A percentile compares a stretch with the other conserved stretches of the same genome.
These are phyloP conservation scores for Grus americana DNA, from an alignment of 2,113 vertebrate genomes.

Conservation along the genomic window DNA sequence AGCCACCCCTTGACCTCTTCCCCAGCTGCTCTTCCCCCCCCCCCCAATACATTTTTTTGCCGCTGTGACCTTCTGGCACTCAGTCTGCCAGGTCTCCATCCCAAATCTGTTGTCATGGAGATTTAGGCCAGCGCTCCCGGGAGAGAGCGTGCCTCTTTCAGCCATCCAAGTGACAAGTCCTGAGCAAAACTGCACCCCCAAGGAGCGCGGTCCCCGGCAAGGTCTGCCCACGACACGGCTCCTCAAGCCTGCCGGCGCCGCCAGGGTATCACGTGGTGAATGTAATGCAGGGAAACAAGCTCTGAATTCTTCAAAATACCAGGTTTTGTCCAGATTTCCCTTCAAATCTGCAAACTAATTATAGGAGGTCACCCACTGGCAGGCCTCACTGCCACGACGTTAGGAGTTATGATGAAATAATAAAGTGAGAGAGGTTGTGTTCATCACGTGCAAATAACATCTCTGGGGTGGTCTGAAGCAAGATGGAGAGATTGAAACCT, in stretches of 20 bases:
- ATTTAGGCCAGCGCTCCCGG: background rate
- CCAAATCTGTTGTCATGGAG: slow-evolving; percentile 18
- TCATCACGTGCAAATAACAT: background rate
- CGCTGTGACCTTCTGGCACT: background rate
- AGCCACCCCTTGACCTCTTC: background rate
- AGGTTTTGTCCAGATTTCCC: background rate
- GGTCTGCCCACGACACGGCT: background rate
- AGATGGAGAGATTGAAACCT: background rate
- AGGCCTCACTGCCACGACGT: background rate
- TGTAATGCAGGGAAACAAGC: background rate
- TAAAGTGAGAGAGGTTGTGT: background rate
- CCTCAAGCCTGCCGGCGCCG: background rate
- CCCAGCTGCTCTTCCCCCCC: background rate
- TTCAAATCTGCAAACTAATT: background rate
- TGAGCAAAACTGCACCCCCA: background rate
- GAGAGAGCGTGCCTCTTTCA: background rate
- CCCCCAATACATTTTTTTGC: background rate
- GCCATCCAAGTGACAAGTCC: background rate
- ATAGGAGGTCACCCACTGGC: background rate
- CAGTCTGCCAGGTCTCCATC: background rate
- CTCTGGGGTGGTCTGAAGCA: background rate
- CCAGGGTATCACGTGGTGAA: background rate
- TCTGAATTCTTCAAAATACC: background rate
- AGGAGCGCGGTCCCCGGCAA: background rate
- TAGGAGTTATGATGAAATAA: background rate